Evolutionary conservation across 2,888 invertebrate genomes (phyloP).

Genomic region (Sphinx pinastri): DNA sequence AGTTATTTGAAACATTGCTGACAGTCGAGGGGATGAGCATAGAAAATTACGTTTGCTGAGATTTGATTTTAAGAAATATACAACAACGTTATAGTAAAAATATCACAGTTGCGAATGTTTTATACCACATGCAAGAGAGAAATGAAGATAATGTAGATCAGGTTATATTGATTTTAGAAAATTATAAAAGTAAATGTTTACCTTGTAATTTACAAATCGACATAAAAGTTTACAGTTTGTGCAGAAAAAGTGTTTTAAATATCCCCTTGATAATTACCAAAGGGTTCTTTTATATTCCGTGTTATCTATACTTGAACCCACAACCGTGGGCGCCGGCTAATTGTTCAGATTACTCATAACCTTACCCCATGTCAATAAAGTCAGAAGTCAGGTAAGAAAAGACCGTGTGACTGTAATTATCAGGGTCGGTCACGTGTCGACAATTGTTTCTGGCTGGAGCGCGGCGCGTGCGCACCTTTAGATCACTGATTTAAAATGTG

Average conservation of each 20-base stretch:
- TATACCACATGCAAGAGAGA: too few species aligned
- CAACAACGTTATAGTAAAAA: too few species aligned
- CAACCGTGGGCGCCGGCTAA: not conserved
- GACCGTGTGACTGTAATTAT: conserved; percentile 58
- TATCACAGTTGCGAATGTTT: too few species aligned
- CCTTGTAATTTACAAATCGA: too few species aligned
- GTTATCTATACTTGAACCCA: not conserved
- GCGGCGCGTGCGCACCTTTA: conserved; percentile 51
- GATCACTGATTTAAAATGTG: conserved; percentile 62
- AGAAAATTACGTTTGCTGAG: not conserved
- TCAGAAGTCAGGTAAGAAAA: conserved; percentile 50
- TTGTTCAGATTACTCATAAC: conserved; percentile 14
- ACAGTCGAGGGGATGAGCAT: not conserved
- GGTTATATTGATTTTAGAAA: too few species aligned
- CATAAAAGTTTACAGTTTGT: not conserved
- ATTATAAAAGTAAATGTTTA: too few species aligned
- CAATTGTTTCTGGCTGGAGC: conserved; percentile 66
- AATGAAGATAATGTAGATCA: too few species aligned
- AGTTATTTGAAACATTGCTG: conserved; percentile 33
- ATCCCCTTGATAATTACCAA: not conserved
- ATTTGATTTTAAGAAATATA: not conserved
- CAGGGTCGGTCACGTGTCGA: conserved; percentile 63
- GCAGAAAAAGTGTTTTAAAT: not conserved
- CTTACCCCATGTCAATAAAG: conserved; percentile 24
- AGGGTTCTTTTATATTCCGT: not conserved